Evolutionary conservation across 2,888 invertebrate species (phyloP).

Genomic region (Camponotus fellah): DNA sequence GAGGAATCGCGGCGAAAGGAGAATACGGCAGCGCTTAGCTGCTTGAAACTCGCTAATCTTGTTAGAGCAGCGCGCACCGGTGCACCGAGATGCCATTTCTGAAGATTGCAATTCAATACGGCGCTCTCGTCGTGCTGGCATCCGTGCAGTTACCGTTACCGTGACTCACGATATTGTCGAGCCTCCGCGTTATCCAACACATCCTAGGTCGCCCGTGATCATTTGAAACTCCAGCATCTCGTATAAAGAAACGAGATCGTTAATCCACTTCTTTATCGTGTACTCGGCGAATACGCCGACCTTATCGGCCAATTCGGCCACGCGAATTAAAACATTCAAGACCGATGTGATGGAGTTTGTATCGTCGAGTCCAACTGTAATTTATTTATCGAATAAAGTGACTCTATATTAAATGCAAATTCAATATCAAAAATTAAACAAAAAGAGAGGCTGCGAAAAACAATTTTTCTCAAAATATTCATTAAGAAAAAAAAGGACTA

Average conservation of each 20-base stretch:
- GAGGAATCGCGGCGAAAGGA: slow-evolving; percentile 36
- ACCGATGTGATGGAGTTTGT: slow-evolving; percentile 16
- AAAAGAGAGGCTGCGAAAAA: too few species aligned
- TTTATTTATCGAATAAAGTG: neutral
- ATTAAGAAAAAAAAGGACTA: too few species aligned
- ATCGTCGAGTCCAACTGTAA: neutral
- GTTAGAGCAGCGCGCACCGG: slow-evolving; percentile 37
- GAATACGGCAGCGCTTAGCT: slow-evolving; percentile 28
- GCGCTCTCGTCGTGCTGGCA: slow-evolving; percentile 59
- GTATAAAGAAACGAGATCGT: slow-evolving; percentile 72
- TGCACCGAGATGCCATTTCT: slow-evolving; percentile 59
- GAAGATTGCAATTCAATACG: slow-evolving; percentile 74
- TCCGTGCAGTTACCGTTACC: slow-evolving; percentile 73
- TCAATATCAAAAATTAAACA: neutral
- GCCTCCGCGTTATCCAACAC: slow-evolving; percentile 62
- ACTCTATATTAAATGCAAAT: neutral
- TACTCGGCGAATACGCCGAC: slow-evolving; percentile 40
- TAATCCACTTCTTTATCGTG: slow-evolving; percentile 68
- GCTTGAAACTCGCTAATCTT: slow-evolving; percentile 52
- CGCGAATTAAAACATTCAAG: slow-evolving; percentile 43
- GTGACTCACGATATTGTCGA: slow-evolving; percentile 70
- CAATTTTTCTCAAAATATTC: too few species aligned
- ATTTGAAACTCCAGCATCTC: slow-evolving; percentile 61
- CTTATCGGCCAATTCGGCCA: slow-evolving; percentile 64
- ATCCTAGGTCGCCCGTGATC: slow-evolving; percentile 56